phyloP scores from a whole-genome alignment of 2,888 invertebrate genomes.

The Alloscopus bannaensis region DNA sequence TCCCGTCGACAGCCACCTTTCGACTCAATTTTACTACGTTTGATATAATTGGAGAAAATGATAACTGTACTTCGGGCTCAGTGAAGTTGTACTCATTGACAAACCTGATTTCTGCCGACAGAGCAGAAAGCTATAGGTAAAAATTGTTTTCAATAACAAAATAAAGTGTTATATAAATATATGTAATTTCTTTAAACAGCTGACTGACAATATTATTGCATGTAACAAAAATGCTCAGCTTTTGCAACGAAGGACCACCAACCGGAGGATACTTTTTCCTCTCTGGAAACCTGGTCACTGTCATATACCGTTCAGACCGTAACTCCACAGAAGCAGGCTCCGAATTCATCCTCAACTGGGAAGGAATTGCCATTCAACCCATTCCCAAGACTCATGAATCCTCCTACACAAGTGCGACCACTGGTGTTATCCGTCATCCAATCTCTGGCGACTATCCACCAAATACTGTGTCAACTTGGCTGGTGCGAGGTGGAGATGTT shows the following conservation, averaged over 20 bases:
- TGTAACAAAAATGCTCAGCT: not conserved
- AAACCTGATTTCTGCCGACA: constrained; percentile 20
- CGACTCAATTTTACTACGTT: constrained; percentile 15
- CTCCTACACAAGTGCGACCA: constrained; percentile 4
- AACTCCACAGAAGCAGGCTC: not conserved
- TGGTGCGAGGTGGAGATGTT: not conserved
- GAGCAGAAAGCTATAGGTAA: constrained; percentile 25
- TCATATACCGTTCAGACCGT: not conserved
- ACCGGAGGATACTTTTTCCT: constrained; percentile 5
- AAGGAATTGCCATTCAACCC: constrained; percentile 22
- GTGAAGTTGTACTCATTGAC: constrained; percentile 22
- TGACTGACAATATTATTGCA: not conserved
- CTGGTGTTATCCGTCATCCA: constrained; percentile 19
- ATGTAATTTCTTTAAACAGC: not conserved
- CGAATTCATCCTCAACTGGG: constrained; percentile 10
- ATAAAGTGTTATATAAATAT: no score
- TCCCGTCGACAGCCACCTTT: constrained; percentile 16
- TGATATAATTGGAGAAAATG: not conserved
- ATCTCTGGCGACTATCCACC: constrained; percentile 9
- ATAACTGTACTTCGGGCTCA: constrained; percentile 7
- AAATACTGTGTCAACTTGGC: constrained; percentile 19
- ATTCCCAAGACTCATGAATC: constrained; percentile 16
- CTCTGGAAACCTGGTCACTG: constrained; percentile 9
- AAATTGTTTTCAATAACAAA: not conserved
- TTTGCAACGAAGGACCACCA: constrained; percentile 11